phyloP scores from a whole-genome alignment of 2,113 vertebrate genomes.

The Circaetus gallicus region DNA sequence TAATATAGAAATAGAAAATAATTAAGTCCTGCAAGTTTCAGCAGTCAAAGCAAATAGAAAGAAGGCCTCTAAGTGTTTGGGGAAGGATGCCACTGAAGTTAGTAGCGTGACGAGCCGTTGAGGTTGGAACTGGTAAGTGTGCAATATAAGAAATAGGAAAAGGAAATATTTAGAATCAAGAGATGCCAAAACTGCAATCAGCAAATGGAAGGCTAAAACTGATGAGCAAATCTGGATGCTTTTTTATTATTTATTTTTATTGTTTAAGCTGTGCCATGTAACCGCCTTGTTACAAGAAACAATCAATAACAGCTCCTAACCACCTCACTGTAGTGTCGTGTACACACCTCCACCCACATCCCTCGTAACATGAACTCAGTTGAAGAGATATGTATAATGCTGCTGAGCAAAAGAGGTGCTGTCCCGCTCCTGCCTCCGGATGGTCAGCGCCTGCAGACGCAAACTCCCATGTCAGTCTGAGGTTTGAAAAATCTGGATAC shows the following conservation, averaged over 20 bases:
- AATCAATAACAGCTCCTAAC: background rate
- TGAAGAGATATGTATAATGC: rapidly evolving
- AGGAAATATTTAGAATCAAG: conserved; percentile 25
- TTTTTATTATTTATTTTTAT: conserved; percentile 50
- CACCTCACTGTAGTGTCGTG: background rate
- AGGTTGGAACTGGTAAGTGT: background rate
- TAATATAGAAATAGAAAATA: background rate
- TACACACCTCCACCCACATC: background rate
- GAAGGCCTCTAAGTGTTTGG: background rate
- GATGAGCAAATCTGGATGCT: conserved; percentile 40
- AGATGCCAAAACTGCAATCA: conserved; percentile 58
- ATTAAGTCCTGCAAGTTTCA: background rate
- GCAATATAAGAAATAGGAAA: background rate
- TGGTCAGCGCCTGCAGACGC: background rate
- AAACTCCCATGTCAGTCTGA: background rate
- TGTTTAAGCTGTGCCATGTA: conserved; percentile 17
- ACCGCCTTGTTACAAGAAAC: background rate
- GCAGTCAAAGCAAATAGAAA: background rate
- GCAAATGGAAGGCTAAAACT: conserved; percentile 55
- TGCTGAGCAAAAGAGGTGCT: background rate
- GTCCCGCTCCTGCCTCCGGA: background rate
- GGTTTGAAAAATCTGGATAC: background rate
- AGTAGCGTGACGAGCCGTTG: background rate
- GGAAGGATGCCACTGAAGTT: background rate
- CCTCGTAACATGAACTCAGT: rapidly evolving